phyloP scores from a whole-genome alignment of 2,888 invertebrate genomes.

The Hydrotaea diabolus region DNA sequence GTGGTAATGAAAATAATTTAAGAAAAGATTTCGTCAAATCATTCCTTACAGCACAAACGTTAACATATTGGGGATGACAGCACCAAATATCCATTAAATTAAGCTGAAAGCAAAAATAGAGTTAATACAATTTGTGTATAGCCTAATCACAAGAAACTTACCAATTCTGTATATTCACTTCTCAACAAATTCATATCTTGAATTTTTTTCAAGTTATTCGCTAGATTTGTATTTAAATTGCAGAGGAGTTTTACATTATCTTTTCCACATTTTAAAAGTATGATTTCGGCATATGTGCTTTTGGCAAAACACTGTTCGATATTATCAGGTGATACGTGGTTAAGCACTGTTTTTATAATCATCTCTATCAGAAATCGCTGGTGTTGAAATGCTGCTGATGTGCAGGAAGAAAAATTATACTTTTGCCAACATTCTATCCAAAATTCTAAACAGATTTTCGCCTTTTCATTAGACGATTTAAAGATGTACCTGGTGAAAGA shows the following conservation, averaged over 20 bases:
- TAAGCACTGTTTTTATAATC: slow-evolving; percentile 21
- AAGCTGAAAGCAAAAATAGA: slow-evolving; percentile 32
- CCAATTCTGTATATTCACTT: slow-evolving; percentile 34
- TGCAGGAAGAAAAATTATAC: slow-evolving; percentile 14
- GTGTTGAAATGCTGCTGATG: background rate
- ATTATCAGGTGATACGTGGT: background rate
- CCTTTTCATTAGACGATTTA: background rate
- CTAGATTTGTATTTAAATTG: slow-evolving; percentile 43
- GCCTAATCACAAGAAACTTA: no score
- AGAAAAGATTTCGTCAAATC: slow-evolving; percentile 29
- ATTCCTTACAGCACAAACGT: slow-evolving; percentile 5
- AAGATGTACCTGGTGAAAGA: slow-evolving; percentile 26
- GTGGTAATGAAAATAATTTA: slow-evolving; percentile 11
- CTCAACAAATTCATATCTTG: slow-evolving; percentile 13
- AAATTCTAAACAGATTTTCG: slow-evolving; percentile 33
- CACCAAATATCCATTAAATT: slow-evolving; percentile 50
- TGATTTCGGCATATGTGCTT: slow-evolving; percentile 34
- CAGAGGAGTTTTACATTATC: background rate
- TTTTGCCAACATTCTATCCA: slow-evolving; percentile 52
- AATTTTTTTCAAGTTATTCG: slow-evolving; percentile 38
- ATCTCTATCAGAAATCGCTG: slow-evolving; percentile 32
- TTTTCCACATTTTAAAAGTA: slow-evolving; percentile 34
- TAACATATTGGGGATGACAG: slow-evolving; percentile 2
- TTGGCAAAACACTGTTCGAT: slow-evolving; percentile 7
- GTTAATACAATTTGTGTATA: background rate